Percentiles rank a stretch among this genome's conserved stretches.
phyloP scores from a whole-genome alignment of 2,113 vertebrate genomes.

The Acrocephalus kingi region DNA sequence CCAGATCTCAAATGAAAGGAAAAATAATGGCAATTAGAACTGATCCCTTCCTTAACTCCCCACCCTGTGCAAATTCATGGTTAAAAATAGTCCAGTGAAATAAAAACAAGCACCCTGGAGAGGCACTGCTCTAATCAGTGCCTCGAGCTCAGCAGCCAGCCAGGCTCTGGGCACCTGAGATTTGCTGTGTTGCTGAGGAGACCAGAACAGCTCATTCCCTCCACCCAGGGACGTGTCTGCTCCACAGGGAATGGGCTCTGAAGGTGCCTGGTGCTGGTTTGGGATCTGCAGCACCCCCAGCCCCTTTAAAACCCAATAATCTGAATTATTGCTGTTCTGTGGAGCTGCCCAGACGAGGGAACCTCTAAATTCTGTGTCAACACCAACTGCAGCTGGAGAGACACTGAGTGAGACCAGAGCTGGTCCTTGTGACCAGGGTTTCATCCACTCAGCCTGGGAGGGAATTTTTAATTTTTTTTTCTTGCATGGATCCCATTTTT shows the following conservation, averaged over 20 bases:
- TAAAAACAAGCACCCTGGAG: neutral
- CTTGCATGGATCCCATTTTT: neutral
- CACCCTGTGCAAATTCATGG: neutral
- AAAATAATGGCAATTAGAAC: neutral
- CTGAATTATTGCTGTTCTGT: neutral
- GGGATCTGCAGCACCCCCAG: neutral
- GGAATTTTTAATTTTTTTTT: accelerated
- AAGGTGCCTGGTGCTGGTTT: neutral
- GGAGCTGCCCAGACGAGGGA: neutral
- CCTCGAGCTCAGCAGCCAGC: neutral
- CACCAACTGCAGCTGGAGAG: neutral
- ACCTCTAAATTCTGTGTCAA: neutral
- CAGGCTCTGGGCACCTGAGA: neutral
- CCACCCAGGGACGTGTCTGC: accelerated
- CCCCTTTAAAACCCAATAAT: neutral
- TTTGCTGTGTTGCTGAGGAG: neutral
- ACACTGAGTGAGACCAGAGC: neutral
- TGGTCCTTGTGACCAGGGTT: accelerated
- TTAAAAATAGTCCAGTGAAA: neutral
- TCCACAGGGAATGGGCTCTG: neutral
- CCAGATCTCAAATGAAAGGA: neutral
- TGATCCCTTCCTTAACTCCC: neutral
- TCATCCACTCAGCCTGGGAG: accelerated
- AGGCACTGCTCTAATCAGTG: neutral
- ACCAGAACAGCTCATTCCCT: neutral